Evolutionary conservation across 2,888 invertebrate genomes (phyloP), one percentile per base, ranked within the genome.

Genomic region (Crematogaster levior): DNA sequence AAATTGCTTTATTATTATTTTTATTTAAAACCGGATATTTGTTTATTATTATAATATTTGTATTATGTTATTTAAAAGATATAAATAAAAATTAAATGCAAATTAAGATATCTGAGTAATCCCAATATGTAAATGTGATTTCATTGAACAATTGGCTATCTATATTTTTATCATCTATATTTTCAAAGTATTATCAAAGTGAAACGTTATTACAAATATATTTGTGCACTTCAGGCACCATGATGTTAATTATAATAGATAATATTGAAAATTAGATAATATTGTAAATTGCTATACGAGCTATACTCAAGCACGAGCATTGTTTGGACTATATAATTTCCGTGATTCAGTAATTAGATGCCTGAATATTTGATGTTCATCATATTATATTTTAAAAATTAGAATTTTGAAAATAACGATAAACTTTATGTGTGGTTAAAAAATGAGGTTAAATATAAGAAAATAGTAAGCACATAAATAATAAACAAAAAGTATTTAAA

Each of bases 51-150:
- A n/a, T n/a, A n/a, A n/a, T n/a, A n/a, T n/a, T n/a, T n/a, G n/a
- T n/a, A 68, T 51, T 68, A 51, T 68, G 15, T 34, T 51, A 68
- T 48, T n/a, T 34, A 48, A 2, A 51, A 34, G 48, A 66, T 46
- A 46, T 30, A 40, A 6, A 18, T 40, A 18, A 15, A 34, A 37
- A 37, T 53, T 24, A n/a, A 24, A 70, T 34, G 4, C 15, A 70
- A 34, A 53, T 53, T 53, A 24, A 53, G 9, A 37, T 21, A 37
- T 21, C 1, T 72, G 24, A 37, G 6, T 24, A 24, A 51, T 21
- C 10, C 15, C 24, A 12, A 72, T 40, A 70, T 3, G 15, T 0
- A 34, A 7, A 72, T n/a, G 15, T 51, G 3, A n/a, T 56, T 27
- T 37, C 10, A 37, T 5, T 27, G 37, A 24, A 70, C 6, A n/a